Conservation (phyloP, 2,113 vertebrate species). For the Lontra canadensis region DNA sequence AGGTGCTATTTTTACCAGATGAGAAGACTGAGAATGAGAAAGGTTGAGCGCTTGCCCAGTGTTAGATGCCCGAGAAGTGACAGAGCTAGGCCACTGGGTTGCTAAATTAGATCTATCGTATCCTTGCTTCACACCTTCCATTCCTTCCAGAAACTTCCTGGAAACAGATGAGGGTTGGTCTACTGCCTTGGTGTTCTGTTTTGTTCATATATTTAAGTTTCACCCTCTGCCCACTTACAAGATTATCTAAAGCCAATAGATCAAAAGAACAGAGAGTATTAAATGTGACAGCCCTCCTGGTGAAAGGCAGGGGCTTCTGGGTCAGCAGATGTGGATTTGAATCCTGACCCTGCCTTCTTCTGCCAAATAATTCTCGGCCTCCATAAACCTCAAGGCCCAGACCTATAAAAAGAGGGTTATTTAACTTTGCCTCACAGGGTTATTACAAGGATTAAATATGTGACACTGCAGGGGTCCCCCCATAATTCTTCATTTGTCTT, state of each 20-base stretch:
- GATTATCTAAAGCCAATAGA: neutral
- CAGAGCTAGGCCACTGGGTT: neutral
- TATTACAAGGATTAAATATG: neutral
- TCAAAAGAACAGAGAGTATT: neutral
- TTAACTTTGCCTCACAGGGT: neutral
- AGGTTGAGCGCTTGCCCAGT: too few species aligned
- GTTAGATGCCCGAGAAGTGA: neutral
- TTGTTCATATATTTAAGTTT: neutral
- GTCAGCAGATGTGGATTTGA: neutral
- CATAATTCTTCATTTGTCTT: neutral
- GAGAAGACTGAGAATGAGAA: slow-evolving; percentile 18
- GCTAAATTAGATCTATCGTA: neutral
- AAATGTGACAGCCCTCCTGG: neutral
- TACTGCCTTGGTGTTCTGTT: neutral
- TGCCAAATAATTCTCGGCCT: neutral
- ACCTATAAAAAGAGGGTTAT: neutral
- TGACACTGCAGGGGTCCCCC: accelerated
- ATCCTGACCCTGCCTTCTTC: neutral
- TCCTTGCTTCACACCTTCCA: neutral
- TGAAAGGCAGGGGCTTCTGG: neutral
- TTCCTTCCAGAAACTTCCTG: neutral
- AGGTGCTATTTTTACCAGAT: neutral
- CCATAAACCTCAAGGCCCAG: neutral
- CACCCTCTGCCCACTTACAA: neutral
- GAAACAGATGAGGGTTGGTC: neutral